phyloP scores from a whole-genome alignment of 2,797 vertebrate genomes.

The Kryptopterus vitreolus region DNA sequence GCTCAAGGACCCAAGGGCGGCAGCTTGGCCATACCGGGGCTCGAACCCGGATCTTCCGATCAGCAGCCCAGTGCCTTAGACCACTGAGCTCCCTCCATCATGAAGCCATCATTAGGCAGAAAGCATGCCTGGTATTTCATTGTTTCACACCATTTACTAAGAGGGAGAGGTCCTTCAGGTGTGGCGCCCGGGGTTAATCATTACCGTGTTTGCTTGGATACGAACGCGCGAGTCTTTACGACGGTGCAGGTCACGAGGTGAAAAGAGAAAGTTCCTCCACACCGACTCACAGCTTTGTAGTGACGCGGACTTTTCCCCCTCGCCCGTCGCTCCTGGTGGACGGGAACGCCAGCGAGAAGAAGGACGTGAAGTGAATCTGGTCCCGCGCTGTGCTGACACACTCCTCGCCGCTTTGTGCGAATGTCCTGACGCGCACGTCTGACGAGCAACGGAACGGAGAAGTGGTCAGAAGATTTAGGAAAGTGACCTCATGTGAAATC shows the following conservation, averaged over 20 bases:
- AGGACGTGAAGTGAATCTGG: conserved; percentile 33
- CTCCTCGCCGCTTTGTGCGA: conserved; percentile 23
- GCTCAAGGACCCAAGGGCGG: no score
- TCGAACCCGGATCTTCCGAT: no score
- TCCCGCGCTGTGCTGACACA: neutral
- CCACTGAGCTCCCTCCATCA: neutral
- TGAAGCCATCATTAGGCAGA: conserved; percentile 9
- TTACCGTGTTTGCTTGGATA: neutral
- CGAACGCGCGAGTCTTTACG: neutral
- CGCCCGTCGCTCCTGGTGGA: conserved; percentile 2
- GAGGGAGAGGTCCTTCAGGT: conserved; percentile 19
- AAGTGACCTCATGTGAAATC: neutral
- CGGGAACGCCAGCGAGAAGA: conserved; percentile 35
- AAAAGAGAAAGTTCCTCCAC: neutral
- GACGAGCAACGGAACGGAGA: neutral
- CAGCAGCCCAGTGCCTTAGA: no score
- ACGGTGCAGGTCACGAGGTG: neutral
- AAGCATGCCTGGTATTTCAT: conserved; percentile 32
- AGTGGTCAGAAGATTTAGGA: neutral
- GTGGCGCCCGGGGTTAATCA: conserved; percentile 16
- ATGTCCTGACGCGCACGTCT: conserved; percentile 29
- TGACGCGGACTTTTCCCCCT: neutral
- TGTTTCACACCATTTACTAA: conserved; percentile 26
- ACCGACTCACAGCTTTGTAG: conserved; percentile 43
- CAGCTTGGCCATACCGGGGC: no score